Base-by-base conservation (phyloP, 1,140 invertebrate species). In the Tetragonula clypearis region DNA sequence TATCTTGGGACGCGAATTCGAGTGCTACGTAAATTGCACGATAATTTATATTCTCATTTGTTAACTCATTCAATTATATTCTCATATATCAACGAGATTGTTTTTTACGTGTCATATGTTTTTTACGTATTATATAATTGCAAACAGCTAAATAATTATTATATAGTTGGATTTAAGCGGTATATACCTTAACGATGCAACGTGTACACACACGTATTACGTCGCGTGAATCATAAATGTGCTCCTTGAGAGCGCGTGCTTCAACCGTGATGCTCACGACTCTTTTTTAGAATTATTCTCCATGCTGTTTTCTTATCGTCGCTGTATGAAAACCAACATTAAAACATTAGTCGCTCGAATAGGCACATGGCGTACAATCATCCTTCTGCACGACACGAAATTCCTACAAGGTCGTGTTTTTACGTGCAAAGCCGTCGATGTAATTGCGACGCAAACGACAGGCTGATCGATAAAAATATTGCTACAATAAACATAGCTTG, bases 161-260 rank as follows among this genome's bases (percentile, higher is more conserved):
- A 30, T 23, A 35, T 26, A 12, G 26, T 55, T 62, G 21, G 12
- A 19, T 11, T 56, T 35, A 30, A n/a, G 23, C 15, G 53, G 21
- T 56, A 65, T 17, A 12, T 30, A 14, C 26, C 15, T 30, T 9
- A 75, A 41, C 49, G 26, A 79, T 23, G 41, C 53, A 30, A 53
- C 6, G 8, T 62, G 62, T n/a, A 21, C 5, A 15, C 14, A 66
- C 15, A 30, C 14, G n/a, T 66, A 41, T 55, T 55, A 35, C 19
- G 68, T 49, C 73, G 12, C 73, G 12, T 75, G 65, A 82, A 58
- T 82, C 53, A 77, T 68, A 83, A 83, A 69, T 56, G 23, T n/a
- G 60, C 58, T 83, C 21, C 19, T 69, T 15, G 55, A 83, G 78
- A 35, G 55, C 74, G 30, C 74, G 78, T 83, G 81, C 58, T 35